Evolutionary conservation across 2,888 invertebrate genomes (phyloP), one percentile per base, ranked within the genome.

Genomic region (Creontiades dilutus): DNA sequence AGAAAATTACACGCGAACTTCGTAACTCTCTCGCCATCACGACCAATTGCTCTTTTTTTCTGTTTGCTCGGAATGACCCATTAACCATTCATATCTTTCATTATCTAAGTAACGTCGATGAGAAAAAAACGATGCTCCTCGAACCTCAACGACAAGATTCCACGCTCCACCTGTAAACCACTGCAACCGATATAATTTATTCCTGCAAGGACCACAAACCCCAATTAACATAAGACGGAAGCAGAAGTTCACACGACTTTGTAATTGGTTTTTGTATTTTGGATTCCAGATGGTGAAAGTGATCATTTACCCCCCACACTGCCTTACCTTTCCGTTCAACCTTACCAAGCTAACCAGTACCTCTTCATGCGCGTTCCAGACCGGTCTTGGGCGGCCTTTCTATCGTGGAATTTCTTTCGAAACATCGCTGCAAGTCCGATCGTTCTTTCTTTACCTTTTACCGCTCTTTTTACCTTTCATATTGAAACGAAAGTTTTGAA

Each of bases 251-350:
- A 86, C 86, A 86, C 75, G 75, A 14, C 28, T 55, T 86, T 37
- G 85, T 85, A 61, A 86, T 86, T 75, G 75, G 75, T 47, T 75
- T 47, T 52, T 52, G 47, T 86, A 86, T 86, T 86, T 86, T 86
- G 86, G 47, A 86, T 86, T 86, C 86, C 86, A 37, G 48, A 46
- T 27, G 48, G 86, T 75, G 86, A 86, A 86, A 86, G 86, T 86
- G 85, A 57, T 85, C 61, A 19, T 57, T 61, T 85, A 37, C 19
- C 57, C 57, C 37, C 86, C 46, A 23, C 86, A 19, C 75, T 16
- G 19, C 86, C 37, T 23, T 86, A 16, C 7, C 82, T 19, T 82
- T 52, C 52, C 9, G 68, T 37, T 19, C 85, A n/a, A 82, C 85
- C 85, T 57, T 85, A 23, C 86, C 16, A 19, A n/a, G 28, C 75